Conservation (phyloP, 2,797 vertebrate species). For the Diceros bicornis region DNA sequence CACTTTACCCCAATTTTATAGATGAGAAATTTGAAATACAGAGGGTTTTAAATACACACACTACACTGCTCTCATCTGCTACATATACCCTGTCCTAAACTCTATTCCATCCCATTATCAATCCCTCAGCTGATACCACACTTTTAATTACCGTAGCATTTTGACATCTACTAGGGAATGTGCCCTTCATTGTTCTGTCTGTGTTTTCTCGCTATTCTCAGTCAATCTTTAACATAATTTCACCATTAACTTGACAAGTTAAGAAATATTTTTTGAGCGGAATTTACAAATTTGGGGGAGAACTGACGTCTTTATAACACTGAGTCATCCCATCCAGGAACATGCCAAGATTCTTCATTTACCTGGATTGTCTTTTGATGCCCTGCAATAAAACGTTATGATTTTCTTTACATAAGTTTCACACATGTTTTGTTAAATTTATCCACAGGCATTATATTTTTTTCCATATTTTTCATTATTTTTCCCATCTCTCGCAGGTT, state of each 20-base stretch:
- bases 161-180: background rate
- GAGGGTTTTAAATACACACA: background rate
- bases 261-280: conserved; percentile 17
- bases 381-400: background rate
- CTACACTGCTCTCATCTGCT: background rate
- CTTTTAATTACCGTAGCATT: background rate
- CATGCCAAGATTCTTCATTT: background rate
- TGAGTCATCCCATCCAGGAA: background rate
- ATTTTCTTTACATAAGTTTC: conserved; percentile 3
- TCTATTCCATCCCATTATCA: background rate
- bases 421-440: conserved; percentile 14
- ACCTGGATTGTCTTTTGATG: background rate
- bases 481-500: background rate
- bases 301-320: background rate
- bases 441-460: background rate
- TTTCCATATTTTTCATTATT: background rate
- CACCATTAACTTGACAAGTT: conserved; percentile 32
- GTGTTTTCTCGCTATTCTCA: background rate
- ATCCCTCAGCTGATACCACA: background rate
- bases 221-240: conserved; percentile 26
- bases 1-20: conserved; percentile 28
- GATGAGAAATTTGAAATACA: conserved; percentile 43
- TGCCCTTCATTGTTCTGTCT: background rate
- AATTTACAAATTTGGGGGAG: background rate
- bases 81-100: background rate